Evolutionary conservation across 1,140 invertebrate species (phyloP).

Genomic region (Bombus terrestris): DNA sequence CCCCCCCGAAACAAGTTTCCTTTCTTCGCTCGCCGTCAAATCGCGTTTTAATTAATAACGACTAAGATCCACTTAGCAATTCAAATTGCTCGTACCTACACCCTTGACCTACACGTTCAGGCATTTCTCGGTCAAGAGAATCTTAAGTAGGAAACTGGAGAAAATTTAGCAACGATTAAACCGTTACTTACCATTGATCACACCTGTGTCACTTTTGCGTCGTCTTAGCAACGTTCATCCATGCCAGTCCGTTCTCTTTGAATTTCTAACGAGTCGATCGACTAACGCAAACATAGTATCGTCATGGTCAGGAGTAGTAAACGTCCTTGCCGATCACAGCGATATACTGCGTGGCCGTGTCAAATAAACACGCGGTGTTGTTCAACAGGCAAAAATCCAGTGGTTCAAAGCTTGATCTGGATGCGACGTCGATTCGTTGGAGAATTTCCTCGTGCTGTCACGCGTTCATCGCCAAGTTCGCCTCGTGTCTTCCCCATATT

Average conservation of each 20-base stretch:
- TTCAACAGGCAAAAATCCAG: not conserved
- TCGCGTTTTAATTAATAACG: slow-evolving; percentile 72
- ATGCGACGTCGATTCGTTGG: slow-evolving; percentile 42
- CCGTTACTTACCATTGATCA: slow-evolving; percentile 61
- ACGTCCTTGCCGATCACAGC: not conserved
- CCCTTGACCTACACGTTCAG: slow-evolving; percentile 65
- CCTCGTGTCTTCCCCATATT: slow-evolving; percentile 48
- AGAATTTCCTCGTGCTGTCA: slow-evolving; percentile 57
- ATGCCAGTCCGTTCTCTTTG: slow-evolving; percentile 30
- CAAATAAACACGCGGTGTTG: not conserved
- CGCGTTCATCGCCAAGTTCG: slow-evolving; percentile 50
- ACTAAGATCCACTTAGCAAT: slow-evolving; percentile 71
- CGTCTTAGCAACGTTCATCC: slow-evolving; percentile 38
- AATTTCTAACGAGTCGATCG: slow-evolving; percentile 54
- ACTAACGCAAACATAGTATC: slow-evolving; percentile 31
- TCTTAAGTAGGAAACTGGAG: slow-evolving; percentile 34
- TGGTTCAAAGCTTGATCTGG: slow-evolving; percentile 12
- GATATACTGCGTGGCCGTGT: not conserved
- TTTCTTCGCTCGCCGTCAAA: slow-evolving; percentile 31
- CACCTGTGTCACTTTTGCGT: slow-evolving; percentile 20
- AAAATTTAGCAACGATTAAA: not conserved
- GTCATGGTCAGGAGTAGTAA: not conserved
- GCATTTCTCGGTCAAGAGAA: slow-evolving; percentile 47
- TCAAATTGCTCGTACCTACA: slow-evolving; percentile 67
- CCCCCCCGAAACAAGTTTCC: not conserved